Conservation (phyloP, 2,113 vertebrate genomes). For the Polypterus bichir region DNA sequence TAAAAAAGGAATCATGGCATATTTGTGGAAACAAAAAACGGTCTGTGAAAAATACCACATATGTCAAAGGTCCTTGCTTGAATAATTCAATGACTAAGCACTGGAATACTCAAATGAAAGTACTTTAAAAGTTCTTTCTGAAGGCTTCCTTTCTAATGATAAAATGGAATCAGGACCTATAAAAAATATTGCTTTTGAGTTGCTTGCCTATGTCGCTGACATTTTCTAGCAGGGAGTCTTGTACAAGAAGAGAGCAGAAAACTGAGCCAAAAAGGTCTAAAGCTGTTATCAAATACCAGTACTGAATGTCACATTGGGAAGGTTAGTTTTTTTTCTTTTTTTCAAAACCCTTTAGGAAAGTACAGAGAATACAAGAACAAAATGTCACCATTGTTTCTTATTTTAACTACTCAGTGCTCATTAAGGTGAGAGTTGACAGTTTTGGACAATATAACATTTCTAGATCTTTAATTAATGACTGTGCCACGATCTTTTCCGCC, state of each 20-base stretch:
- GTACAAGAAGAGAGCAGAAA: conserved; percentile 5
- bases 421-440: conserved; percentile 29
- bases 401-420: conserved; percentile 30
- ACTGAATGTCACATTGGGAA: conserved; percentile 26
- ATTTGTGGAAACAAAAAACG: too few species aligned
- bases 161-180: too few species aligned
- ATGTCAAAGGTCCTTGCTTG: too few species aligned
- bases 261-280: conserved; percentile 11
- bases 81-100: too few species aligned
- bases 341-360: conserved; percentile 26
- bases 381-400: conserved; percentile 37
- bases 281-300: conserved; percentile 19
- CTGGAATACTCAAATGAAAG: too few species aligned
- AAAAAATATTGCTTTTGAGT: too few species aligned
- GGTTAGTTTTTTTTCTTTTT: conserved; percentile 15
- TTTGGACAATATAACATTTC: conserved; percentile 35
- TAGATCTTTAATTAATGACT: conserved; percentile 34
- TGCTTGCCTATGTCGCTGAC: conserved; percentile 14
- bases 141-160: too few species aligned
- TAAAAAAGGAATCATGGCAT: too few species aligned
- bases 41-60: too few species aligned
- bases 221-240: conserved; percentile 3
- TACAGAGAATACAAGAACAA: conserved; percentile 33
- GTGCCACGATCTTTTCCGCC: conserved; percentile 17
- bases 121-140: too few species aligned